Evolutionary conservation across 1,140 invertebrate species (phyloP), one percentile per base, ranked within the genome.

Genomic region (Achroia grisella): DNA sequence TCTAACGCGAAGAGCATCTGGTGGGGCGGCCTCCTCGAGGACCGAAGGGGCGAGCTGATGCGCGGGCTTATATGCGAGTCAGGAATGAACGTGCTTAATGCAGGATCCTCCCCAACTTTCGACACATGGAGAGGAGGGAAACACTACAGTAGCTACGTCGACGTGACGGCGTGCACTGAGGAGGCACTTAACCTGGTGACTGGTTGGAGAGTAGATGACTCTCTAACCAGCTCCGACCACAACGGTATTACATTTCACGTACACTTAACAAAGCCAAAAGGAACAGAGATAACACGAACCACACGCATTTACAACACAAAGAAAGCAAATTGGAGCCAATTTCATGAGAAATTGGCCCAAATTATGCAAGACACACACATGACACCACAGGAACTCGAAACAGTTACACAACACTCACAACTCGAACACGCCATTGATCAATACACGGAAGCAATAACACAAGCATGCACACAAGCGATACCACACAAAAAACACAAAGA

Each of bases 81-180:
- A 30, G 52, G 30, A 2, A 12, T 56, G 3, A 30, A 56, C 5
- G 12, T 58, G 3, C 23, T 65, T 0, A 61, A 65, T 13, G 8
- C 37, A 10, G 58, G 58, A 8, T 14, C 10, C 8, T 44, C 8
- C 0, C 62, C 62, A 0, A 66, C 52, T 0, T 65, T 54, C 32
- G 39, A 56, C 12, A 52, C 50, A 1, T 15, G 51, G 9, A 52
- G 57, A 30, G 54, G n/a, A n/a, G n/a, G n/a, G n/a, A n/a, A n/a
- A n/a, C n/a, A n/a, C n/a, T n/a, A n/a, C n/a, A n/a, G n/a, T n/a
- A n/a, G n/a, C n/a, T n/a, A n/a, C n/a, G n/a, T n/a, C n/a, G n/a
- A n/a, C n/a, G n/a, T n/a, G n/a, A n/a, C n/a, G n/a, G n/a, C n/a
- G n/a, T n/a, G n/a, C n/a, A n/a, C n/a, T n/a, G n/a, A n/a, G n/a